Evolutionary conservation across 2,888 invertebrate species (phyloP).

Genomic region (Cephalotes varians): DNA sequence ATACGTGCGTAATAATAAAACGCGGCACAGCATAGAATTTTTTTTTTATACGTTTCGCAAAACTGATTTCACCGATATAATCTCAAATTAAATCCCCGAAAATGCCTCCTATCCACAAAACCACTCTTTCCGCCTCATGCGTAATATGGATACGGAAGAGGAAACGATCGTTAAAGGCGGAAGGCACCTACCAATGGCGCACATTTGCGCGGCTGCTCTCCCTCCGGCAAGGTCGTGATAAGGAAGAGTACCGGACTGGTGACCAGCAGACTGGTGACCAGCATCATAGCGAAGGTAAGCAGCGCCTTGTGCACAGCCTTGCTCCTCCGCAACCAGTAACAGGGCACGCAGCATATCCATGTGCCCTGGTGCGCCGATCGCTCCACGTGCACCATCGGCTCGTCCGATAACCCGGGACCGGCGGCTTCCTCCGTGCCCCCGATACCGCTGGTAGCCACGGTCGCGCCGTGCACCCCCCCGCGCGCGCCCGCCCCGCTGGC

Average conservation of each 20-base stretch:
- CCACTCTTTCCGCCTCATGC: not conserved
- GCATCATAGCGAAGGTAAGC: slow-evolving; percentile 87
- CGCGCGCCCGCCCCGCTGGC: slow-evolving; percentile 67
- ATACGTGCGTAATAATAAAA: not conserved
- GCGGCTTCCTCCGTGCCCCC: slow-evolving; percentile 63
- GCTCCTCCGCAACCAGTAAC: slow-evolving; percentile 87
- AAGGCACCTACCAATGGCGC: slow-evolving; percentile 80
- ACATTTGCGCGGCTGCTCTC: slow-evolving; percentile 84
- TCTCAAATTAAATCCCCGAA: not conserved
- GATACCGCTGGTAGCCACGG: slow-evolving; percentile 62
- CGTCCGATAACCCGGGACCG: slow-evolving; percentile 77
- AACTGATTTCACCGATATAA: not conserved
- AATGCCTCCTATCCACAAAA: not conserved
- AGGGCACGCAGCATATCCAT: slow-evolving; percentile 88
- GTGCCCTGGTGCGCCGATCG: slow-evolving; percentile 83
- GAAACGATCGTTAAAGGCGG: slow-evolving; percentile 1
- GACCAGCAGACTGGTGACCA: slow-evolving; percentile 88
- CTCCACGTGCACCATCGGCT: slow-evolving; percentile 82
- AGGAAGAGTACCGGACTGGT: slow-evolving; percentile 88
- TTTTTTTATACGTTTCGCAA: too few relatives aligned
- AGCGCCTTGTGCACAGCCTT: slow-evolving; percentile 88
- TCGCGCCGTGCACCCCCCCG: slow-evolving; percentile 67
- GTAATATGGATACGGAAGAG: not conserved
- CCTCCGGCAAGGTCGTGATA: slow-evolving; percentile 86
- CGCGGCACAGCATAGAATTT: not conserved